phyloP scores from a whole-genome alignment of 2,797 vertebrate genomes.

The Rhynchotus rufescens region DNA sequence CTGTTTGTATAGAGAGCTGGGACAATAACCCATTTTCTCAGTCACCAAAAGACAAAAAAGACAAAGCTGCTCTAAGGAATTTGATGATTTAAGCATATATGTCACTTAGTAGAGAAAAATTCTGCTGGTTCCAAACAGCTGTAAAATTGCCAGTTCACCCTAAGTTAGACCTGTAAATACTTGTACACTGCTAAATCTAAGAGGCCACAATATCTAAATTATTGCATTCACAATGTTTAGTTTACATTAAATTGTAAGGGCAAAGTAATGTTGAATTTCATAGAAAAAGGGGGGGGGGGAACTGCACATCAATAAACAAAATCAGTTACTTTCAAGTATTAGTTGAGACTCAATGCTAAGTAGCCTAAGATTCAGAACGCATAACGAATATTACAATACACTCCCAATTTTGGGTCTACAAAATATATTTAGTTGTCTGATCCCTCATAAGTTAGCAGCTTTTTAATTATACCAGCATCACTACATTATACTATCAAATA shows the following conservation, averaged over 20 bases:
- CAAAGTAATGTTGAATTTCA: not conserved
- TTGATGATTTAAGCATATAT: constrained; percentile 47
- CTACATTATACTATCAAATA: not conserved
- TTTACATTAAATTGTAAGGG: not conserved
- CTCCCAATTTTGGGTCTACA: not conserved
- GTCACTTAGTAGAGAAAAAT: constrained; percentile 47
- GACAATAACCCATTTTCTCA: constrained; percentile 41
- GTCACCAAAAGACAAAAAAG: constrained; percentile 42
- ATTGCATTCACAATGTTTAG: not conserved
- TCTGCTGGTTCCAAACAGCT: constrained; percentile 61
- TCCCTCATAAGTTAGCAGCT: not conserved
- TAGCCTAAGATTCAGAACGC: not conserved
- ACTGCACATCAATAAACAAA: constrained; percentile 23
- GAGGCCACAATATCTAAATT: constrained; percentile 4
- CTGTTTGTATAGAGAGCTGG: constrained; percentile 18
- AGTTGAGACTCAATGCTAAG: not conserved
- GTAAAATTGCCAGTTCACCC: constrained; percentile 56
- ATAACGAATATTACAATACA: not conserved
- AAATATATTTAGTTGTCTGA: accelerated
- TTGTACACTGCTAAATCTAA: constrained; percentile 39
- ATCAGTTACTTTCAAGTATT: not conserved
- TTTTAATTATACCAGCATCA: not conserved
- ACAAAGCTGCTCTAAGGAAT: constrained; percentile 1
- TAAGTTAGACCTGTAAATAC: not conserved
- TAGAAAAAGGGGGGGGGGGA: not conserved